These are phyloP conservation scores for Melanophora roralis DNA, from an alignment of 2,888 invertebrate species.

Conservation along the genomic window DNA sequence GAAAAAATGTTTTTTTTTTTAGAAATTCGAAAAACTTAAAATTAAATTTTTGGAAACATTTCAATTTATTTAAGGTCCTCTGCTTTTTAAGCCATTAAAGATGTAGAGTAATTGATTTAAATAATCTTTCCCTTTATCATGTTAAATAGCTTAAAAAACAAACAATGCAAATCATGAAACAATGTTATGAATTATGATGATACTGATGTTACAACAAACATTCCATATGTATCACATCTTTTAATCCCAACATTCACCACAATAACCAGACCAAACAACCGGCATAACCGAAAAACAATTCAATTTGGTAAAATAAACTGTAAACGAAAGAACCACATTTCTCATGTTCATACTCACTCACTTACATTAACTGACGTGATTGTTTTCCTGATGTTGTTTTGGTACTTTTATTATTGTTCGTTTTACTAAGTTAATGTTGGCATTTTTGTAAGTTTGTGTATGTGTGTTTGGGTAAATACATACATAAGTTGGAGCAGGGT, in stretches of 20 bases:
- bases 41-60: conserved; percentile 4
- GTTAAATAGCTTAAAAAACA: conserved; percentile 54
- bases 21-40: too few species aligned
- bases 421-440: not conserved
- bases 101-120: conserved; percentile 51
- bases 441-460: not conserved
- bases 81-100: not conserved
- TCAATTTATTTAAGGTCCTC: not conserved
- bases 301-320: conserved; percentile 36
- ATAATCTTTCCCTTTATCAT: conserved; percentile 55
- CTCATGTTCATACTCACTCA: conserved; percentile 6
- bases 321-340: conserved; percentile 32
- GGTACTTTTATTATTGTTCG: conserved; percentile 12
- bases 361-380: conserved; percentile 36
- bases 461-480: too few species aligned
- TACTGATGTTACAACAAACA: conserved; percentile 32
- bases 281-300: conserved; percentile 32
- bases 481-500: conserved; percentile 41
- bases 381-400: conserved; percentile 45
- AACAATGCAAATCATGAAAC: conserved; percentile 49
- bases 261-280: not conserved
- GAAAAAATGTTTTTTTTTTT: too few species aligned
- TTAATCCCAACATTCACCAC: conserved; percentile 32
- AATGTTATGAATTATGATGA: conserved; percentile 55
- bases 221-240: conserved; percentile 51